A percentile compares a stretch with the other conserved stretches of the same genome.
Conservation (phyloP, 2,797 vertebrate genomes). For the Champsocephalus gunnari region DNA sequence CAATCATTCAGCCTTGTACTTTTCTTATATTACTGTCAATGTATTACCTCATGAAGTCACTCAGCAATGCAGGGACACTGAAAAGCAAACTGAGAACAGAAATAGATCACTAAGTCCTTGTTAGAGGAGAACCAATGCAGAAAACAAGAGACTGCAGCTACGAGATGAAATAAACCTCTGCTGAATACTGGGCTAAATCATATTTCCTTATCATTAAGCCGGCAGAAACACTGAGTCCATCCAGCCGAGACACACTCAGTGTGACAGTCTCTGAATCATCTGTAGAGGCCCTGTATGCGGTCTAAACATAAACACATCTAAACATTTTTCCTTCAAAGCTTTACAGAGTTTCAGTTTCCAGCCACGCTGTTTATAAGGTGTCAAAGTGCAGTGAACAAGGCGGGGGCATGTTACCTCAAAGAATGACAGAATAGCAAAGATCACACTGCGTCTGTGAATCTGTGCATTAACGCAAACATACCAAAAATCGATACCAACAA, state of each 20-base stretch:
- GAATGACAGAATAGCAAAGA: constrained; percentile 32
- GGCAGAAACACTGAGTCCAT: constrained; percentile 68
- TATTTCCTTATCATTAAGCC: constrained; percentile 74
- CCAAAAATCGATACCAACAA: constrained; percentile 1
- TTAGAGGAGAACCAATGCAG: constrained; percentile 48
- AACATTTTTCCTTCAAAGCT: constrained; percentile 42
- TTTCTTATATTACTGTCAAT: constrained; percentile 11
- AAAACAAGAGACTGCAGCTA: constrained; percentile 55
- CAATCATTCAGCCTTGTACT: constrained; percentile 19
- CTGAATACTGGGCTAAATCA: constrained; percentile 68
- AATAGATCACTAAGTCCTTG: constrained; percentile 57
- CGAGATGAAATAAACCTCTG: constrained; percentile 64
- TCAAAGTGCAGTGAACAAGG: constrained; percentile 61
- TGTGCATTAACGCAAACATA: background rate
- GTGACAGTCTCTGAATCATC: constrained; percentile 69
- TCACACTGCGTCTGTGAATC: background rate
- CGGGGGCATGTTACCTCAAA: constrained; percentile 34
- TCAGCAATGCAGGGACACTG: constrained; percentile 22
- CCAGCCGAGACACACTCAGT: constrained; percentile 55
- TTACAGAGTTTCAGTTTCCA: constrained; percentile 25
- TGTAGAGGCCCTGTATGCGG: constrained; percentile 35
- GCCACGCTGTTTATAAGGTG: constrained; percentile 42
- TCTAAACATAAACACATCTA: constrained; percentile 38
- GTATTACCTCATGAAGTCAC: constrained; percentile 38
- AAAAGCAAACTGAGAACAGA: constrained; percentile 37